Evolutionary conservation across 2,113 vertebrate species (phyloP).

Genomic region (Dryoscopus gambensis): DNA sequence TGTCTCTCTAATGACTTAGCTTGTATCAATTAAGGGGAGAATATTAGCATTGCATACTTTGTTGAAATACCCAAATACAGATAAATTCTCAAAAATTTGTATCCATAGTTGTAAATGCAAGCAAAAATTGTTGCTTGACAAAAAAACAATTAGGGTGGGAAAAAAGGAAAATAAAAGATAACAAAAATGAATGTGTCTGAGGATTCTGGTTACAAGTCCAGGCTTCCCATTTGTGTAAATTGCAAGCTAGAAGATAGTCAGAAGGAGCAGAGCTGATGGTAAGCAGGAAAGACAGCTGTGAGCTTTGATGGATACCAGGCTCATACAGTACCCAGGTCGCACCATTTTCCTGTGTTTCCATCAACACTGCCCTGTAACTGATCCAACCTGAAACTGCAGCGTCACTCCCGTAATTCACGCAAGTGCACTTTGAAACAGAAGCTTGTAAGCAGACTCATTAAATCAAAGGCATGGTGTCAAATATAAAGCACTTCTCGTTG

Average conservation of each 20-base stretch:
- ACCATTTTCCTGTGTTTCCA: not conserved
- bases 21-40: not conserved
- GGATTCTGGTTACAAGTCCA: not conserved
- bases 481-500: not conserved
- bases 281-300: not conserved
- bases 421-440: not conserved
- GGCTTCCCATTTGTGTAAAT: not conserved
- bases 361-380: not conserved
- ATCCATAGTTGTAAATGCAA: not conserved
- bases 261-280: not conserved
- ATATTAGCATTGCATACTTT: not conserved
- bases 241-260: not conserved
- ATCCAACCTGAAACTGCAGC: not conserved
- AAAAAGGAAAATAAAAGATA: not conserved
- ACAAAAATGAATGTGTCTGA: not conserved
- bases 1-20: not conserved
- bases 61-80: not conserved
- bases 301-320: not conserved
- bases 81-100: not conserved
- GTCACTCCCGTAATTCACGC: not conserved
- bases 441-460: not conserved
- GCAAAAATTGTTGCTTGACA: not conserved
- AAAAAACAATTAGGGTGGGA: accelerated
- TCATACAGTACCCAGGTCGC: not conserved
- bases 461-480: not conserved